Conservation (phyloP, 2,888 invertebrate species). For the Drosophila austrosaltans region DNA sequence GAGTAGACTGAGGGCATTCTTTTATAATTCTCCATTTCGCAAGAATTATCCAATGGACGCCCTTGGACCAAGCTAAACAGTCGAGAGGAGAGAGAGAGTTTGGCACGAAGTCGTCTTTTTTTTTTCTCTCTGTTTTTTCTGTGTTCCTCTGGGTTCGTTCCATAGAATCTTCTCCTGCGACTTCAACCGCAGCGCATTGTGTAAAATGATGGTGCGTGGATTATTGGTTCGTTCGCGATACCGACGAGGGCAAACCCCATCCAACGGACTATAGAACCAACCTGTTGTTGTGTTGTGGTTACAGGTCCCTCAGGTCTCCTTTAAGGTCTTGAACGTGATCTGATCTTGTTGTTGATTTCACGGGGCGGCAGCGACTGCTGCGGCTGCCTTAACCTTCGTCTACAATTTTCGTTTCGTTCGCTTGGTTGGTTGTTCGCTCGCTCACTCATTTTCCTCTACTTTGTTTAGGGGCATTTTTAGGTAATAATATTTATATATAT, state of each 20-base stretch:
- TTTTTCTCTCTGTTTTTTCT: slow-evolving; percentile 9
- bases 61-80: slow-evolving; percentile 68
- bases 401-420: slow-evolving; percentile 52
- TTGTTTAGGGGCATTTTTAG: slow-evolving; percentile 55
- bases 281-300: slow-evolving; percentile 72
- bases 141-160: slow-evolving; percentile 49
- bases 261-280: slow-evolving; percentile 41
- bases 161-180: slow-evolving; percentile 59
- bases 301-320: slow-evolving; percentile 39
- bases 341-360: slow-evolving; percentile 63
- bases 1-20: slow-evolving; percentile 66
- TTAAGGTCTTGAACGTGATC: slow-evolving; percentile 68
- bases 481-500: slow-evolving; percentile 42
- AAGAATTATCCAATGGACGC: slow-evolving; percentile 76
- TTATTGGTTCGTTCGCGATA: slow-evolving; percentile 76
- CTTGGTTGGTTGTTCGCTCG: slow-evolving; percentile 10
- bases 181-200: slow-evolving; percentile 65
- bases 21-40: slow-evolving; percentile 81
- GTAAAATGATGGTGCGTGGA: slow-evolving; percentile 62
- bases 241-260: slow-evolving; percentile 59
- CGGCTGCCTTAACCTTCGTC: slow-evolving; percentile 60
- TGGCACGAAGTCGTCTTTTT: slow-evolving; percentile 39
- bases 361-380: slow-evolving; percentile 23
- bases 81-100: slow-evolving; percentile 32
- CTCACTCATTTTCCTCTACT: slow-evolving; percentile 44